A percentile compares a stretch with the other conserved stretches of the same genome.
Evolutionary conservation across 2,888 invertebrate species (phyloP).

Genomic region (Macaria liturata): DNA sequence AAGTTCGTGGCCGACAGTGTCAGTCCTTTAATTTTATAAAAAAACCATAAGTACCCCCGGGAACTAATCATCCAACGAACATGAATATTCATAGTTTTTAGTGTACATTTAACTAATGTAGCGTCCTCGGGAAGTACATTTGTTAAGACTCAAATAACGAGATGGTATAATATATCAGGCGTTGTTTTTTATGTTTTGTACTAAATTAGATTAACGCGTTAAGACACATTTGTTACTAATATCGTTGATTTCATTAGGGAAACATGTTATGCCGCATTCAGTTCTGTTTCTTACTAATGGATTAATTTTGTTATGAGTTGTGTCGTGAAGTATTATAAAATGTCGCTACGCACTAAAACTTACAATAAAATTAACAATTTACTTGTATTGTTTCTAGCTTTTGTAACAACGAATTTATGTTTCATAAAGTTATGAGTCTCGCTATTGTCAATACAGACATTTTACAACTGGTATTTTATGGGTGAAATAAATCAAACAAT

Average conservation of each 20-base stretch:
- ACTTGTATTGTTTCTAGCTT: too few relatives aligned
- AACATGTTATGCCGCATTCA: slow-evolving; percentile 49
- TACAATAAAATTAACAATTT: too few relatives aligned
- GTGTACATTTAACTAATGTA: slow-evolving; percentile 58
- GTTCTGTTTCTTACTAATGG: slow-evolving; percentile 31
- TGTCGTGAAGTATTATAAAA: background rate
- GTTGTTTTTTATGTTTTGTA: slow-evolving; percentile 42
- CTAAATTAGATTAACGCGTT: slow-evolving; percentile 67
- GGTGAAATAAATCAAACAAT: too few relatives aligned
- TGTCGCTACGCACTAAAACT: too few relatives aligned
- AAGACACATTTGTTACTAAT: slow-evolving; percentile 61
- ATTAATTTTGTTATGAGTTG: slow-evolving; percentile 31
- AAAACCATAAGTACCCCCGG: slow-evolving; percentile 49
- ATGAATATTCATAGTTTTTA: slow-evolving; percentile 63
- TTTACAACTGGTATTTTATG: too few relatives aligned
- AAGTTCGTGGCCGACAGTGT: slow-evolving; percentile 34
- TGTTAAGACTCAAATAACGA: slow-evolving; percentile 49
- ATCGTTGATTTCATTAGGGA: slow-evolving; percentile 65
- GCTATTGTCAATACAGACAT: background rate
- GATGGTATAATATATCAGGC: slow-evolving; percentile 42
- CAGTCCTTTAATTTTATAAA: slow-evolving; percentile 35
- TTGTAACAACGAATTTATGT: too few relatives aligned
- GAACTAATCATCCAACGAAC: slow-evolving; percentile 54
- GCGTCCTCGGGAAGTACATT: slow-evolving; percentile 51
- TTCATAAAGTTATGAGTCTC: background rate